phyloP scores from a whole-genome alignment of 2,888 invertebrate species.

The Synergus japonicus region DNA sequence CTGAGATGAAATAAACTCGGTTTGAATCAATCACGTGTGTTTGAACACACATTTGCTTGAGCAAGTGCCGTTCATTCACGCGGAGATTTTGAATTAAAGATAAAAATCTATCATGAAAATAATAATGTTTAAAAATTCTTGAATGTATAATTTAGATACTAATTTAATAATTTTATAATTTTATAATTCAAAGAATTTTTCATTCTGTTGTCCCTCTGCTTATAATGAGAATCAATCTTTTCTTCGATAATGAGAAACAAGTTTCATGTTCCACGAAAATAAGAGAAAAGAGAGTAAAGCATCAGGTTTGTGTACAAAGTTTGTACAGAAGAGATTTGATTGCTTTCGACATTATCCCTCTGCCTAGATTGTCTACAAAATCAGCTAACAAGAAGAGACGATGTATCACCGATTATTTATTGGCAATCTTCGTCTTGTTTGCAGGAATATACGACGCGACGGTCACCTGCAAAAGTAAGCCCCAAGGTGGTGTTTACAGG shows the following conservation, averaged over 20 bases:
- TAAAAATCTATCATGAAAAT: not conserved
- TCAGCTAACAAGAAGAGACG: slow-evolving; percentile 22
- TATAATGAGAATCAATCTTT: not conserved
- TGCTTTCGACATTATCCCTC: slow-evolving; percentile 25
- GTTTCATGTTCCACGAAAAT: not conserved
- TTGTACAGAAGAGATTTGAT: slow-evolving; percentile 13
- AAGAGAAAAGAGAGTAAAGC: not conserved
- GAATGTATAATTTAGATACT: not conserved
- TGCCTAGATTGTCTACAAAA: slow-evolving; percentile 1
- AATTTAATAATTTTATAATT: not conserved
- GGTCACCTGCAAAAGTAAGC: slow-evolving; percentile 40
- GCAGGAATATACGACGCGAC: slow-evolving; percentile 24
- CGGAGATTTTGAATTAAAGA: not conserved
- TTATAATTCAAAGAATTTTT: not conserved
- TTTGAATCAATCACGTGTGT: not conserved
- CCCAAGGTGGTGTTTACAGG: slow-evolving; percentile 27
- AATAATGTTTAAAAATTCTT: not conserved
- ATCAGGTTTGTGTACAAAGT: slow-evolving; percentile 14
- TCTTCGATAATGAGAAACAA: not conserved
- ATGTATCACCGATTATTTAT: slow-evolving; percentile 35
- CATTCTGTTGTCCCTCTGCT: not conserved
- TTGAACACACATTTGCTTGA: not conserved
- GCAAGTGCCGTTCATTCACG: not conserved
- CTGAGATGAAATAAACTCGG: slow-evolving; percentile 3
- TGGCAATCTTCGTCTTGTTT: slow-evolving; percentile 29